A percentile compares a stretch with the other conserved stretches of the same genome.
Evolutionary conservation across 53 echinoderm and acorn worm genomes (phyloP).

Genomic region (Paracentrotus lividus): DNA sequence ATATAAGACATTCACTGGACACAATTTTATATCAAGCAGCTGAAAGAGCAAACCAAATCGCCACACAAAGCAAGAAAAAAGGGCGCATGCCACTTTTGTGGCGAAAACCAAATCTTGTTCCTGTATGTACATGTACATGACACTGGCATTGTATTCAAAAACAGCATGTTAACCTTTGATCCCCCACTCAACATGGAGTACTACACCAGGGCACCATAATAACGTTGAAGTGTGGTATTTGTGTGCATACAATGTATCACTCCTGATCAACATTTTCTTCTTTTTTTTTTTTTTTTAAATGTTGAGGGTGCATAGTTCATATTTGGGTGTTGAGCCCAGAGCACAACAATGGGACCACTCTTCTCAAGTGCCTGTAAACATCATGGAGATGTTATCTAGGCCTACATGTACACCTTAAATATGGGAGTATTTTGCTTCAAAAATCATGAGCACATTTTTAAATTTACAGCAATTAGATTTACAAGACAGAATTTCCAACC

Average conservation of each 20-base stretch:
- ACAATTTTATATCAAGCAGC: too few relatives aligned
- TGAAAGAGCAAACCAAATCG: neutral
- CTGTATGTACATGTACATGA: neutral
- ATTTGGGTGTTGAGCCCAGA: too few relatives aligned
- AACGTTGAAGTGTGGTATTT: too few relatives aligned
- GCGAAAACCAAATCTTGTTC: neutral
- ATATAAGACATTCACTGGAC: too few relatives aligned
- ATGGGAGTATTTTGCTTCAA: neutral
- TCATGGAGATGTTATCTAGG: neutral
- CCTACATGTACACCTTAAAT: neutral
- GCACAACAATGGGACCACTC: too few relatives aligned
- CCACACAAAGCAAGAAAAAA: neutral
- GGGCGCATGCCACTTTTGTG: neutral
- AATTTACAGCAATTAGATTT: neutral
- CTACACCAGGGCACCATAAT: neutral
- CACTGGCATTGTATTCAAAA: slow-evolving; percentile 53
- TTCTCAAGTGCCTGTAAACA: neutral
- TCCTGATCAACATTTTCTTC: too few relatives aligned
- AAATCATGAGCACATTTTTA: too few relatives aligned
- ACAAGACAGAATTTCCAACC: too few relatives aligned
- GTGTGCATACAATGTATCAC: too few relatives aligned
- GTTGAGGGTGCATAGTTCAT: too few relatives aligned
- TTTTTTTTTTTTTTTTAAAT: too few relatives aligned
- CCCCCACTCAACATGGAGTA: neutral
- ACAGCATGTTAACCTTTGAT: slow-evolving; percentile 49